A percentile compares a stretch with the other conserved stretches of the same genome.
Conservation (phyloP, 2,888 invertebrate species). For the Thysanoteuthis rhombus region DNA sequence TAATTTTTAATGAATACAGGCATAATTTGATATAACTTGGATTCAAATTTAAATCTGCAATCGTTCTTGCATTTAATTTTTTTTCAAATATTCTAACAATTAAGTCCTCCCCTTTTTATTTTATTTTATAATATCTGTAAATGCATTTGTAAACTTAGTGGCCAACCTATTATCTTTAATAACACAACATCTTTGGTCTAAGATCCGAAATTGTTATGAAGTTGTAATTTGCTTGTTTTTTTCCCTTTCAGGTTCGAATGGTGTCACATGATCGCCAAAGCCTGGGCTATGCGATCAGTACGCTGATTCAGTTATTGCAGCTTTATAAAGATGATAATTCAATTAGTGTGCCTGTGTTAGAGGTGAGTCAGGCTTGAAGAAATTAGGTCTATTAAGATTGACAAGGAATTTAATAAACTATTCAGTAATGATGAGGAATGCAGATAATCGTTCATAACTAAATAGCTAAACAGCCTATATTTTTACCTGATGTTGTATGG, state of each 20-base stretch:
- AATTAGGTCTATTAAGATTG: neutral
- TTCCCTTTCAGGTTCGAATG: constrained; percentile 56
- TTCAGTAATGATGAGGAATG: neutral
- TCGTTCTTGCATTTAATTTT: too few relatives aligned
- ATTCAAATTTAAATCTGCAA: too few relatives aligned
- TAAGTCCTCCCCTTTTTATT: too few relatives aligned
- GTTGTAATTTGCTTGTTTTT: too few relatives aligned
- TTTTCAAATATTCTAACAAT: too few relatives aligned
- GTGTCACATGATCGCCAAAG: constrained; percentile 72
- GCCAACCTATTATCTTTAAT: too few relatives aligned
- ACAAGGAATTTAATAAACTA: neutral
- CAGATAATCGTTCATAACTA: neutral
- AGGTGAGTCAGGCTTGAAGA: constrained; percentile 45
- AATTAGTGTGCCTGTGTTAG: constrained; percentile 56
- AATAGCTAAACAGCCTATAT: neutral
- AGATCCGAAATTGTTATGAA: too few relatives aligned
- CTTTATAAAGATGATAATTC: constrained; percentile 66
- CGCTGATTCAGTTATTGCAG: constrained; percentile 72
- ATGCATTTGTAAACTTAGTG: too few relatives aligned
- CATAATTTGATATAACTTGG: too few relatives aligned
- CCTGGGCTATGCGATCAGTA: constrained; percentile 73
- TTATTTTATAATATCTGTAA: too few relatives aligned
- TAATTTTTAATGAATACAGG: too few relatives aligned
- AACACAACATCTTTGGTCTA: too few relatives aligned
- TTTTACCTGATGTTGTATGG: neutral